Conservation (phyloP, 2,113 vertebrate genomes). For the Physeter macrocephalus region DNA sequence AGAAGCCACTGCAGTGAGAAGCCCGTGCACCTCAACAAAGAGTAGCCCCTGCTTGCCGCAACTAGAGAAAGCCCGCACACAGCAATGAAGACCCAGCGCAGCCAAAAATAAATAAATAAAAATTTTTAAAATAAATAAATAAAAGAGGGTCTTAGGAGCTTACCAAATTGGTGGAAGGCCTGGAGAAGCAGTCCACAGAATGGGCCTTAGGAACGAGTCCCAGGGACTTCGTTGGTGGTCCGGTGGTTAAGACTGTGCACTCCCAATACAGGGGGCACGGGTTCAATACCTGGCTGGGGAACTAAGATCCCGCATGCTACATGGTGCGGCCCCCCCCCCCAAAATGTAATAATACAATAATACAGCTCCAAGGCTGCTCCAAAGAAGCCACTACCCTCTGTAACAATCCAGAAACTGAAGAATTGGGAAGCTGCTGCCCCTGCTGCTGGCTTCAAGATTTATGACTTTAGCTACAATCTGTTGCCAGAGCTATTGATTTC, state of each 20-base stretch:
- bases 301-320: too few relatives aligned
- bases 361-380: background rate
- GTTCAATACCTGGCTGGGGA: too few relatives aligned
- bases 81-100: too few relatives aligned
- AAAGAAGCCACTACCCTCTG: background rate
- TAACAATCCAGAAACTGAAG: background rate
- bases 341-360: background rate
- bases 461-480: background rate
- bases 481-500: background rate
- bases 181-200: background rate
- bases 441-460: background rate
- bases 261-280: too few relatives aligned
- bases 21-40: too few relatives aligned
- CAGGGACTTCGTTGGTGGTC: too few relatives aligned
- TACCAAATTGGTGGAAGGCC: background rate
- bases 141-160: background rate
- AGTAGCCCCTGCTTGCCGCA: too few relatives aligned
- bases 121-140: background rate
- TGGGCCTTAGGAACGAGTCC: background rate
- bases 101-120: too few relatives aligned
- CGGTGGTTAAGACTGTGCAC: too few relatives aligned
- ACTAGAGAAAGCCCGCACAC: too few relatives aligned
- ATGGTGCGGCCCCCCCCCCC: fast-evolving
- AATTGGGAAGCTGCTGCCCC: background rate
- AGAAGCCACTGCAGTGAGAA: too few relatives aligned